Conservation (phyloP, 2,888 invertebrate genomes). For the Linnaemya tessellans region DNA sequence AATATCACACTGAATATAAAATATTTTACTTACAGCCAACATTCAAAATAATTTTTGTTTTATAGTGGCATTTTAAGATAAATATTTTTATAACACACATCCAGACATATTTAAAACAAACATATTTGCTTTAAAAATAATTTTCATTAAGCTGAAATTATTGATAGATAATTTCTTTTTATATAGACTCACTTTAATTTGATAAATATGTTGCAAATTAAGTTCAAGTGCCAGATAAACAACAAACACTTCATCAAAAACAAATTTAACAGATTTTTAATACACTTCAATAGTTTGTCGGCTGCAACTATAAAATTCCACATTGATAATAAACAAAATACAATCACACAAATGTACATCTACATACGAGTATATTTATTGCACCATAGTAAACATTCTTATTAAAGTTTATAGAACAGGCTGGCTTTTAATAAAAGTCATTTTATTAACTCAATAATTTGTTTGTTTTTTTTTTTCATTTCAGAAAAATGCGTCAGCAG, state of each 20-base stretch:
- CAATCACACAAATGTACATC: background rate
- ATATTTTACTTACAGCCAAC: too few species aligned
- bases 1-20: too few species aligned
- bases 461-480: background rate
- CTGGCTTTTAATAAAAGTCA: constrained; percentile 22
- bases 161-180: too few species aligned
- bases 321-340: background rate
- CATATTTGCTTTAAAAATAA: too few species aligned
- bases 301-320: background rate
- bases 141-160: too few species aligned
- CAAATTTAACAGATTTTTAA: background rate
- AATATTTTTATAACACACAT: too few species aligned
- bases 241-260: constrained; percentile 3
- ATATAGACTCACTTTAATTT: background rate
- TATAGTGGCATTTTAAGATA: too few species aligned
- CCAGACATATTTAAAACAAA: too few species aligned
- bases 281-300: background rate
- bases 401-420: background rate
- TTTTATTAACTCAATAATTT: background rate
- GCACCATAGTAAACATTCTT: background rate
- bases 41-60: too few species aligned
- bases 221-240: background rate
- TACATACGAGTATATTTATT: background rate
- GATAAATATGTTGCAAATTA: background rate
- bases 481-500: background rate